Evolutionary conservation across 2,797 vertebrate species (phyloP), one percentile per base, ranked within the genome.

Genomic region (Fistularia commersonii): DNA sequence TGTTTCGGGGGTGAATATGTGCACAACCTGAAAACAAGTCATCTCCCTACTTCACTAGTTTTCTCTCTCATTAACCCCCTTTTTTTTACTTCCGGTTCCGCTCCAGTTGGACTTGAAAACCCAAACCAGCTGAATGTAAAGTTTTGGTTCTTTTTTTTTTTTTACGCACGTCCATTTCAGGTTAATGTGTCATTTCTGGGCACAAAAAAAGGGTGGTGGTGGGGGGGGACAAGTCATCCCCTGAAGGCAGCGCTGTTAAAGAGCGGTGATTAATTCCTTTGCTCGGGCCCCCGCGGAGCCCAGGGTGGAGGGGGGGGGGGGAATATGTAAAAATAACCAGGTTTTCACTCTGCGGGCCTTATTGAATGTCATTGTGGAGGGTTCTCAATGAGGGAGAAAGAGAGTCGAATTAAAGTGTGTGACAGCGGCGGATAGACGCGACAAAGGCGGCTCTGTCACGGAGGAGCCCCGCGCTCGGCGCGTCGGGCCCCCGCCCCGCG

Each of bases 331-430:
- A 93, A 94, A 97, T 96, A 97, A 98, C 95, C 93, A 96, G 92
- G 91, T 95, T 93, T 92, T 90, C 92, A 97, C 93, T 93, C 92
- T 88, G 93, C 92, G 92, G 93, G 93, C 93, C 93, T 96, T 95
- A 96, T 97, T 98, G 95, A 98, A 96, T 98, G 95, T 98, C 94
- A 96, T 96, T 99, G 95, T 98, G 95, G 93, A 95, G 95, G 93
- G 93, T 92, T 93, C 93, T 98, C 93, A 98, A 99, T 96, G 95
- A 94, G 91, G 90, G 94, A 98, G 95, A 98, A 98, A 98, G 95
- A 96, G 94, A 93, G 91, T 95, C 95, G 94, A 96, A 99, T 99
- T 99, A 99, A 98, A 98, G 94, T 99, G 97, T 99, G 97, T 98
- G 97, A 99, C 97, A 98, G 97, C 93, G 91, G 92, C 94, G 96